Base-by-base conservation (phyloP, 2,888 invertebrate species). In the Falcaria lacertinaria region DNA sequence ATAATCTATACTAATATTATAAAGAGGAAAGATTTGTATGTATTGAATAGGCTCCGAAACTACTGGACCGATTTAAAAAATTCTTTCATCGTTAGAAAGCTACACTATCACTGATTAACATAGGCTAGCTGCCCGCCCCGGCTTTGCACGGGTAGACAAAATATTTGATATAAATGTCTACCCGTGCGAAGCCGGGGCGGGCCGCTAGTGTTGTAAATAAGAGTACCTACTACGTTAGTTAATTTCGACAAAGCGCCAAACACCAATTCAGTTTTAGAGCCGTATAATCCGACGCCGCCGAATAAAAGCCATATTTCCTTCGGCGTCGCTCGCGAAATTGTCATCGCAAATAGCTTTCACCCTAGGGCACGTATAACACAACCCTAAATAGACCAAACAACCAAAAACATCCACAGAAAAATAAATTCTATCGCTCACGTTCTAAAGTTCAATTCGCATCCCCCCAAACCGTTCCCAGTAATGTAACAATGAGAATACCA, bases 261-360 rank as follows among this genome's bases (percentile, higher is more conserved):
- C 85, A 87, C 77, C 85, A 82, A 87, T 88, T 84, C 85, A 78
- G 82, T 88, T 88, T 87, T 85, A 87, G 80, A 76, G 82, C 82
- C 11, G 11, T 77, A 83, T 88, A 88, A 88, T 89, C 82, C 88
- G n/a, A n/a, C 80, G 78, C 72, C 80, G 80, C 80, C 82, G 87
- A 82, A 89, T 89, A 89, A 89, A 89, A 88, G 88, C 86, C 88
- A 89, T 88, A 88, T 88, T 89, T 87, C 87, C 86, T 84, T 81
- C 84, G 71, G 78, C 82, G 79, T 76, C 80, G 82, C 81, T 85
- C 79, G 80, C 84, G 75, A 88, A 89, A 89, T 89, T 88, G 89
- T 89, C 89, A 88, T 87, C 87, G 83, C 87, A 88, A 89, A 89
- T 89, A 88, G 89, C 85, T 88, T 86, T 86, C 57, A 85, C 89